Base-by-base conservation (phyloP, 2,797 vertebrate species). In the Semotilus atromaculatus region DNA sequence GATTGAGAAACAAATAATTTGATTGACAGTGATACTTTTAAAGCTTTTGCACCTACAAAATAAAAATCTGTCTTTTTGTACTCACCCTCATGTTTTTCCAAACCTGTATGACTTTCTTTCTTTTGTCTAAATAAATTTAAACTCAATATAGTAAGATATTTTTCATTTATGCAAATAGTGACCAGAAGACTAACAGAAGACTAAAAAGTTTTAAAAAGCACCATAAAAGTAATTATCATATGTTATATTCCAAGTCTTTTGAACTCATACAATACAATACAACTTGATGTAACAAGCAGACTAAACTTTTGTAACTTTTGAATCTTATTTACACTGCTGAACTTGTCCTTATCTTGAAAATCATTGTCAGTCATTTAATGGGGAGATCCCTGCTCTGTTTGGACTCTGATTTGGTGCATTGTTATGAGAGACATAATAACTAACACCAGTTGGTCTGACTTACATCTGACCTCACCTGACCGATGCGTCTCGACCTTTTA, bases 321-420 rank as follows among this genome's bases (percentile, higher is more conserved):
- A 55, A 38, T 58, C 4, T n/a, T 7, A 75, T 75, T 58, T 23
- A n/a, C 51, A 55, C 31, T 75, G 23, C 13, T 53, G 7, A 14
- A 9, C 16, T 60, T 14, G 68, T 21, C 29, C 18, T 82, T 64
- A 48, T 82, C 51, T 55, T 60, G 9, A 45, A 72, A 38, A 5
- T 31, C 19, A 73, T 48, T 36, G 53, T n/a, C 26, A 45, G 26
- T 64, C 31, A 23, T 73, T 82, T 82, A 45, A 62, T 26, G 34
- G 73, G 81, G 73, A 68, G 36, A 77, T 68, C 34, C 62, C 82
- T 26, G 58, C 38, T 76, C 23, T 68, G 31, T 76, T 75, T 29
- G 9, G 13, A 43, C 38, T 36, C 6, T 38, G 8, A 58, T 76
- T 38, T 8, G 31, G 3, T 1, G 10, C 10, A 14, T 23, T 53